These are phyloP conservation scores for Pedetes capensis DNA, from an alignment of 2,113 vertebrate species.

Conservation along the genomic window DNA sequence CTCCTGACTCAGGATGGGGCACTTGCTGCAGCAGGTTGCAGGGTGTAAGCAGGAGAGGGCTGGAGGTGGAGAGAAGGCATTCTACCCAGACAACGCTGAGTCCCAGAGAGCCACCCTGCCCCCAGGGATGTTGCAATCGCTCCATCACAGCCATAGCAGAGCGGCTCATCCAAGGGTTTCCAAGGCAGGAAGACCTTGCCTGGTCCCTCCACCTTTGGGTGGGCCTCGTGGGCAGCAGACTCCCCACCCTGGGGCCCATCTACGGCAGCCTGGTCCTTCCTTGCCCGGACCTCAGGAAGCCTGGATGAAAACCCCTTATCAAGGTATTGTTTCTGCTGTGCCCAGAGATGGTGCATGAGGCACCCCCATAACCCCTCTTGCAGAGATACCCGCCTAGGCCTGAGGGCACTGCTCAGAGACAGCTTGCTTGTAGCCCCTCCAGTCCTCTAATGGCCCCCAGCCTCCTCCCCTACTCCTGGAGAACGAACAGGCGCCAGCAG, in stretches of 20 bases:
- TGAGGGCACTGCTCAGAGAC: no score
- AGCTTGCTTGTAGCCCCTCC: background rate
- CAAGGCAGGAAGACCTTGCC: fast-evolving
- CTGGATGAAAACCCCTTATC: background rate
- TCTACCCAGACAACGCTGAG: background rate
- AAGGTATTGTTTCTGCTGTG: background rate
- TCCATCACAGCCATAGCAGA: fast-evolving
- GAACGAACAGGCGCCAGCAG: background rate
- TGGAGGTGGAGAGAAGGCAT: fast-evolving
- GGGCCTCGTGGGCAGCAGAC: no score
- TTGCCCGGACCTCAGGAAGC: background rate
- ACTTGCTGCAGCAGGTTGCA: fast-evolving
- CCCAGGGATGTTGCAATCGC: no score
- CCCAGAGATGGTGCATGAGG: background rate
- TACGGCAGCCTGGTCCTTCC: background rate
- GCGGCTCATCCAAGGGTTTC: background rate
- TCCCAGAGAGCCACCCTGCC: background rate
- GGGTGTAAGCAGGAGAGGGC: background rate
- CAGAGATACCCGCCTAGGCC: background rate
- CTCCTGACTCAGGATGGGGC: background rate
- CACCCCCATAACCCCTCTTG: background rate
- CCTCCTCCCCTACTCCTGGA: background rate
- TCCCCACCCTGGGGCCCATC: fast-evolving
- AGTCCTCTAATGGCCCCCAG: fast-evolving
- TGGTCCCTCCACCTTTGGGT: background rate